phyloP scores from a whole-genome alignment of 2,888 invertebrate genomes.

The Cistogaster globosa region DNA sequence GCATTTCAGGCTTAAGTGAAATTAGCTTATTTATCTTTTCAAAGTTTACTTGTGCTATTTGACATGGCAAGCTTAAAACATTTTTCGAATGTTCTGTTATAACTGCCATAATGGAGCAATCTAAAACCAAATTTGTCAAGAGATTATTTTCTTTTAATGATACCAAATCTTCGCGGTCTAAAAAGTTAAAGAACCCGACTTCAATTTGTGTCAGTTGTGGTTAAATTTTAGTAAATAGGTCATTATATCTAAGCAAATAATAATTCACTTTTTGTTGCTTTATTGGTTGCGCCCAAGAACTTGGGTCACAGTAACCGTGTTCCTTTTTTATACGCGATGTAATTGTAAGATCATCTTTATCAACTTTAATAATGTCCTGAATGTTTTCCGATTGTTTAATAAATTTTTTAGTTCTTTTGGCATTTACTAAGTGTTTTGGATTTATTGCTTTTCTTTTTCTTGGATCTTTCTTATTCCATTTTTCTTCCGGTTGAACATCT shows the following conservation, averaged over 20 bases:
- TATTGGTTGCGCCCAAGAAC: no score
- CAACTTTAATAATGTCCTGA: slow-evolving; percentile 14
- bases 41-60: not conserved
- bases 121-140: no score
- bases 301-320: not conserved
- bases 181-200: slow-evolving; percentile 22
- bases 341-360: not conserved
- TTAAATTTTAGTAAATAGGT: slow-evolving; percentile 11
- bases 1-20: no score
- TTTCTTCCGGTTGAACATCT: not conserved
- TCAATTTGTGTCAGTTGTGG: not conserved
- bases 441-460: no score
- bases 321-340: not conserved
- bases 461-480: no score
- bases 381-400: not conserved
- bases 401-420: slow-evolving; percentile 1
- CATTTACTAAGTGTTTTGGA: no score
- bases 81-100: no score
- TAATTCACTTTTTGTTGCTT: not conserved
- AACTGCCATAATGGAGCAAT: no score
- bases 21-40: not conserved
- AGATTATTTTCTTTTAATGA: no score
- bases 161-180: slow-evolving; percentile 10
- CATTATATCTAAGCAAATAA: slow-evolving; percentile 14
- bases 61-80: no score